Conservation (phyloP, 1,140 invertebrate genomes). For the Zaprionus ghesquierei region DNA sequence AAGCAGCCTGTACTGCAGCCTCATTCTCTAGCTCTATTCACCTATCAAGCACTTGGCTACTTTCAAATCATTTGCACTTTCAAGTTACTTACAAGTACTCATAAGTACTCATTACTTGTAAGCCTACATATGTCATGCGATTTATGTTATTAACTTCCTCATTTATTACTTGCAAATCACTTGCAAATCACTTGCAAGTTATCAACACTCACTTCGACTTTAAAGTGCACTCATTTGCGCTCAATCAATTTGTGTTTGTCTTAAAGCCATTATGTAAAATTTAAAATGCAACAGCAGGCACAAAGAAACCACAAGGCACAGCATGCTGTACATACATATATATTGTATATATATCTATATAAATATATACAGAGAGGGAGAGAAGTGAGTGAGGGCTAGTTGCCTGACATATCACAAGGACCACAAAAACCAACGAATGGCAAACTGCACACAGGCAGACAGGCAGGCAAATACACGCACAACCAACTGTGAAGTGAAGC, state of each 20-base stretch:
- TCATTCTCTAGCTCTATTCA: too few relatives aligned
- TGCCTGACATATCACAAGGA: slow-evolving; percentile 71
- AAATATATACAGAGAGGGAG: not conserved
- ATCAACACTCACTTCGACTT: not conserved
- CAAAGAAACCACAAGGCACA: slow-evolving; percentile 41
- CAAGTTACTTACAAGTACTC: not conserved
- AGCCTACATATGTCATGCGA: too few relatives aligned
- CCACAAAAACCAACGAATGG: slow-evolving; percentile 69
- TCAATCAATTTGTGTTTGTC: not conserved
- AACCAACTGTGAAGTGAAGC: not conserved
- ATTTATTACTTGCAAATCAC: not conserved
- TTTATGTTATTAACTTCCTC: too few relatives aligned
- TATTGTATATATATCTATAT: not conserved
- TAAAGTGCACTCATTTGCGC: not conserved
- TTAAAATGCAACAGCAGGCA: not conserved
- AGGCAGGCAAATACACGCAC: slow-evolving; percentile 6
- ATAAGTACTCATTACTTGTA: too few relatives aligned
- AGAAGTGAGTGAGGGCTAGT: slow-evolving; percentile 43
- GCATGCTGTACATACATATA: too few relatives aligned
- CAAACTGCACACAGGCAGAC: slow-evolving; percentile 39
- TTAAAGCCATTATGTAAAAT: not conserved
- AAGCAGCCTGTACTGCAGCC: not conserved
- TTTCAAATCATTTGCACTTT: not conserved
- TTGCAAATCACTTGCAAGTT: not conserved
- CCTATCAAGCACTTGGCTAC: too few relatives aligned